Evolutionary conservation across 2,797 vertebrate species (phyloP), one percentile per base, ranked within the genome.

Genomic region (Cirrhinus mrigala): DNA sequence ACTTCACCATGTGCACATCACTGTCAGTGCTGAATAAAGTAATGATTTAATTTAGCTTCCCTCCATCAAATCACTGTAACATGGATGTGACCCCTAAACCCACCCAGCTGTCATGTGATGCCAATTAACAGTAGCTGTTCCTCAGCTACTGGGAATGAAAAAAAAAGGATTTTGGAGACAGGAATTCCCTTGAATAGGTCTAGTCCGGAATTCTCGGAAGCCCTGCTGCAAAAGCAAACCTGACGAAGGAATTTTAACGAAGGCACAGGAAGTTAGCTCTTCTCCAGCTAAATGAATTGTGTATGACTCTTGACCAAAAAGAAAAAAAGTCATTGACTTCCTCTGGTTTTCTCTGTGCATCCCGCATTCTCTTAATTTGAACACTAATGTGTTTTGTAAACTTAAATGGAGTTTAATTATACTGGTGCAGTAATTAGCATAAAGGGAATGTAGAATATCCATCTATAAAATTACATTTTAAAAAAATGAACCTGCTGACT

Each of bases 41-140:
- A 44, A 60, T 58, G 64, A 76, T 88, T 87, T 76, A 69, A 70
- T 88, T 88, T 79, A 68, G 46, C 78, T 48, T 81, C 40, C 77
- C 18, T 81, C 73, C 58, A 90, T 92, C 91, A 70, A 60, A 77
- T 87, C 91, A 89, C 85, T 82, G 84, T 91, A 84, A 93, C 91
- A 93, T 92, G 88, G 90, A 93, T 92, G 92, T 92, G 88, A 88
- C 91, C 89, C 88, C 84, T 44, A 89, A 91, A 91, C 90, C 91
- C 87, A 83, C 87, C 82, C 86, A 92, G 91, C 92, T 91, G 91
- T 91, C 92, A 92, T 94, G 88, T 93, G 91, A 94, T 93, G 92
- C 91, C 92, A 92, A 92, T 92, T 90, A 92, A 86, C 56, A 33
- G 87, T 68, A 85, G 90, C 92, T 92, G 87, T 82, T 92, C 89